phyloP scores from a whole-genome alignment of 2,888 invertebrate genomes.

The Tetramorium bicarinatum region DNA sequence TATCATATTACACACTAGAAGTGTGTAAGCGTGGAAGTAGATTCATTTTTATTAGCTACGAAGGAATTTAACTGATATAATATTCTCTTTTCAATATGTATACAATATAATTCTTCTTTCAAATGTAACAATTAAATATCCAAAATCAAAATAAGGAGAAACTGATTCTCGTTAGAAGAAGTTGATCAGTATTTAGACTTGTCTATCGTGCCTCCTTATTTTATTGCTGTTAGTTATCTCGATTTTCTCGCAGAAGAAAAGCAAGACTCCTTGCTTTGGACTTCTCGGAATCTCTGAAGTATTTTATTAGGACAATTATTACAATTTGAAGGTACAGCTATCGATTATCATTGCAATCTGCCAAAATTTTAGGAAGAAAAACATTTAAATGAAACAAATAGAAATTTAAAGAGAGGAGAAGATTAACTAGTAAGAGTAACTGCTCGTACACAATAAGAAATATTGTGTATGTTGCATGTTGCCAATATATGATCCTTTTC shows the following conservation, averaged over 20 bases:
- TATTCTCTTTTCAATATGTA: neutral
- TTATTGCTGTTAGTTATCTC: neutral
- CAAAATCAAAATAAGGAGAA: conserved; percentile 9
- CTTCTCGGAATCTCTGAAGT: neutral
- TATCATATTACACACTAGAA: neutral
- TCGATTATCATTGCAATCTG: neutral
- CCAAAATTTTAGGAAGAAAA: conserved; percentile 3
- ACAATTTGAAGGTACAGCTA: neutral
- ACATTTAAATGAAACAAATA: neutral
- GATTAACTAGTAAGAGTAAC: neutral
- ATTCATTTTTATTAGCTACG: neutral
- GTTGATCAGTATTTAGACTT: neutral
- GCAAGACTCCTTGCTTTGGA: neutral
- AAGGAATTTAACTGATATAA: neutral
- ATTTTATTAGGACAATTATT: neutral
- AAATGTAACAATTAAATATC: conserved; percentile 15
- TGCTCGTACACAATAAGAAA: neutral
- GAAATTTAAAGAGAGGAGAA: neutral
- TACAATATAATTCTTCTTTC: neutral
- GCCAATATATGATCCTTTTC: neutral
- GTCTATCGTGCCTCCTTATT: conserved; percentile 13
- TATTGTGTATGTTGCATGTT: neutral
- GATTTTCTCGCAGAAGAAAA: neutral
- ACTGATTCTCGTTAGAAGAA: neutral
- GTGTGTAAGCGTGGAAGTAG: neutral